Evolutionary conservation across 2,113 vertebrate species (phyloP).

Genomic region (Canis aureus): DNA sequence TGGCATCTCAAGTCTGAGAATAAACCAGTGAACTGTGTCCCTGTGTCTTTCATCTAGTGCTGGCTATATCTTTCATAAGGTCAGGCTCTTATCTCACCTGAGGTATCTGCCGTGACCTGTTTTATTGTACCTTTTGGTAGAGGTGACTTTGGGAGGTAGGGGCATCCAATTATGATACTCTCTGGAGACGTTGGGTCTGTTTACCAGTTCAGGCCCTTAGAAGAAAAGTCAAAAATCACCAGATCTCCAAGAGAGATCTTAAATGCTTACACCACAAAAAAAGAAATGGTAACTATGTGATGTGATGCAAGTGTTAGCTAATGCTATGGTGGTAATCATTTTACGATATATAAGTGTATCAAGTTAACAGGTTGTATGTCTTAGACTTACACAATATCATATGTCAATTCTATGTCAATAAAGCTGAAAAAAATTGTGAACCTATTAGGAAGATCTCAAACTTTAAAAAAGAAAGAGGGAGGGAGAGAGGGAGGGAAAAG

Average conservation of each 20-base stretch:
- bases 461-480: background rate
- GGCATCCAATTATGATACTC: background rate
- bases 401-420: background rate
- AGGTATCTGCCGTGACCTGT: background rate
- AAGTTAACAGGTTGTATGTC: background rate
- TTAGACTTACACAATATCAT: background rate
- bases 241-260: background rate
- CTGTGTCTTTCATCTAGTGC: background rate
- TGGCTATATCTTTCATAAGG: background rate
- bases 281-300: background rate
- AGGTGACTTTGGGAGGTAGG: background rate
- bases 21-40: constrained; percentile 79
- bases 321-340: background rate
- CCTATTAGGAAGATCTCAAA: background rate
- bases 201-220: background rate
- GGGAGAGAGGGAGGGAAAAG: background rate
- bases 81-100: background rate
- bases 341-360: background rate
- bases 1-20: constrained; percentile 68
- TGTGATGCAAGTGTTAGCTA: background rate
- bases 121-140: background rate
- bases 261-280: background rate
- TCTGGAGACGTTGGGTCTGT: background rate
- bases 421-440: constrained; percentile 11
- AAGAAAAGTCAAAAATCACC: background rate